Evolutionary conservation across 2,888 invertebrate genomes (phyloP).

Genomic region (Drosophila subquinaria): DNA sequence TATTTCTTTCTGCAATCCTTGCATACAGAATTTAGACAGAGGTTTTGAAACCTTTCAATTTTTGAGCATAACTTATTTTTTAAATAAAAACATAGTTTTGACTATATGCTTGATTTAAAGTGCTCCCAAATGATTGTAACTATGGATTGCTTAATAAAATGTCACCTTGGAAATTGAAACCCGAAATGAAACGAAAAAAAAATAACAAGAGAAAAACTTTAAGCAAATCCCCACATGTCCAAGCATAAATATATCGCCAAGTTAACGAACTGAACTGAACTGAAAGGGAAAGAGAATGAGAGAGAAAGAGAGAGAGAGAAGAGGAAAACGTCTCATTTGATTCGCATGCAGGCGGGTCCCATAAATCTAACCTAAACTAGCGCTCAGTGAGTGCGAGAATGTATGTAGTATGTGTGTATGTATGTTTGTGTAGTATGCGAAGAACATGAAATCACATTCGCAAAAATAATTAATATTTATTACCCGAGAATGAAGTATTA

Average conservation of each 20-base stretch:
- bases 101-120: not conserved
- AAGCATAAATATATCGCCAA: conserved; percentile 32
- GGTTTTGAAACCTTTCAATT: too few relatives aligned
- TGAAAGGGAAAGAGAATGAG: not conserved
- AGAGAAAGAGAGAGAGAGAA: conserved; percentile 1
- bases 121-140: conserved; percentile 10
- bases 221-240: conserved; percentile 67
- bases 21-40: too few relatives aligned
- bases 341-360: conserved; percentile 61
- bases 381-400: conserved; percentile 55
- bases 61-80: too few relatives aligned
- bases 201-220: conserved; percentile 39
- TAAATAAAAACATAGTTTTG: too few relatives aligned
- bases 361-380: conserved; percentile 76
- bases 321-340: conserved; percentile 69
- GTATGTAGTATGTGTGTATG: conserved; percentile 1
- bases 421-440: not conserved
- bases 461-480: conserved; percentile 81
- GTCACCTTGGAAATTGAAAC: conserved; percentile 17
- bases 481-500: conserved; percentile 81
- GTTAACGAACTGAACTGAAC: conserved; percentile 3
- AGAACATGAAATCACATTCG: conserved; percentile 63
- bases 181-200: conserved; percentile 25
- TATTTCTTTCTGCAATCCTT: not conserved
- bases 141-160: conserved; percentile 13